These are phyloP conservation scores for Theonella swinhoei DNA, from an alignment of 37 sponge, comb jelly and placozoan species.

Conservation along the genomic window DNA sequence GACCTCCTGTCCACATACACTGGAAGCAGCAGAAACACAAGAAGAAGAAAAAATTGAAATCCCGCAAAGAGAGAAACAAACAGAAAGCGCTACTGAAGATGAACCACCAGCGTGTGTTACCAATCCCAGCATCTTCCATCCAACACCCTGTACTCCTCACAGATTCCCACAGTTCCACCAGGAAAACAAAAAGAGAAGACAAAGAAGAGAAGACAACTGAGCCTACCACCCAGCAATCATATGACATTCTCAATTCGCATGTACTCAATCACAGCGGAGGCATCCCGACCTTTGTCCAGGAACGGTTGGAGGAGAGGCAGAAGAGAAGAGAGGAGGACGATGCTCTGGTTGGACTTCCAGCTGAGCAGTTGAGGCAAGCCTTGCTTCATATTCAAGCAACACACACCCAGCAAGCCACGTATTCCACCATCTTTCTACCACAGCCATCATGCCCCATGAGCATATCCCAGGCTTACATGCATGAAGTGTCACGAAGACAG, in stretches of 20 bases:
- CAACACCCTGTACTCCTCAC: background rate
- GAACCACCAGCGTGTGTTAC: slow-evolving; percentile 20
- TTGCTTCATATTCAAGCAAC: background rate
- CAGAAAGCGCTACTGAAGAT: slow-evolving; percentile 59
- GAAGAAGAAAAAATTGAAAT: slow-evolving; percentile 49
- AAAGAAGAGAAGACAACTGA: background rate
- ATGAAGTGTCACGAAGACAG: background rate
- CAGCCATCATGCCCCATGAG: slow-evolving; percentile 9
- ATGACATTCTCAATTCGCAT: background rate
- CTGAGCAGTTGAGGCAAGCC: slow-evolving; percentile 18
- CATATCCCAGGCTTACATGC: slow-evolving; percentile 17
- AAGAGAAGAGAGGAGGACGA: slow-evolving; percentile 21
- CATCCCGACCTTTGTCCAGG: slow-evolving; percentile 80
- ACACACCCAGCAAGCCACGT: background rate
- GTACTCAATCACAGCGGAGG: slow-evolving; percentile 47
- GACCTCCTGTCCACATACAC: slow-evolving; percentile 73
- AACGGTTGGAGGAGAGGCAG: slow-evolving; percentile 80
- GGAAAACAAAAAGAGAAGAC: background rate
- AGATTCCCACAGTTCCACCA: background rate
- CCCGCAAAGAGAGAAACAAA: slow-evolving; percentile 49
- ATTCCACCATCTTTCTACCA: background rate
- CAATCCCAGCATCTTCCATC: background rate
- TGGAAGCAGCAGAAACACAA: slow-evolving; percentile 19
- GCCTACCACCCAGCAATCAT: background rate
- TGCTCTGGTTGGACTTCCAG: slow-evolving; percentile 7